These are phyloP conservation scores for Oncorhynchus nerka DNA, from an alignment of 2,113 vertebrate genomes.

Conservation along the genomic window DNA sequence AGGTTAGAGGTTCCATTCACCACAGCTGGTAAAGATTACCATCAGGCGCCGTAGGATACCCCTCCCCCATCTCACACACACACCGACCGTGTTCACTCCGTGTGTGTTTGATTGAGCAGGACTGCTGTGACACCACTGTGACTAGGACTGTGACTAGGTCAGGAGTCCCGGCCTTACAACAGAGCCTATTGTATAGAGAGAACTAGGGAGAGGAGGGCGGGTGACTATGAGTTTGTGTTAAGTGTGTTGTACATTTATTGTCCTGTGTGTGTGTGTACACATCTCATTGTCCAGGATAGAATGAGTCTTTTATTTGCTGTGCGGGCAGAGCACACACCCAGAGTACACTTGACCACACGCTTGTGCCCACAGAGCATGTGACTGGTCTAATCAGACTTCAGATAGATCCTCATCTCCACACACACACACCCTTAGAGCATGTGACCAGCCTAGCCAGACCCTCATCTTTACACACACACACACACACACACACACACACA, in stretches of 20 bases:
- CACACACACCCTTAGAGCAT: conserved; percentile 49
- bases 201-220: conserved; percentile 45
- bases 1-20: conserved; percentile 16
- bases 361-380: conserved; percentile 52
- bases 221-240: conserved; percentile 44
- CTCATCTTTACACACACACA: not conserved
- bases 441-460: conserved; percentile 46
- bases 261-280: conserved; percentile 50
- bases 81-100: not conserved
- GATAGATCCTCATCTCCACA: conserved; percentile 13
- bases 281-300: conserved; percentile 70
- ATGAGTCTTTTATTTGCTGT: conserved; percentile 68
- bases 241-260: conserved; percentile 37
- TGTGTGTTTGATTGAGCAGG: not conserved
- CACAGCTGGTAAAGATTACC: conserved; percentile 75
- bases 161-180: conserved; percentile 52
- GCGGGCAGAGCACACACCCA: conserved; percentile 36
- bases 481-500: not conserved
- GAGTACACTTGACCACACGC: conserved; percentile 11
- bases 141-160: conserved; percentile 54
- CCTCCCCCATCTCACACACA: not conserved
- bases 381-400: conserved; percentile 39
- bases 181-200: conserved; percentile 57
- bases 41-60: conserved; percentile 9
- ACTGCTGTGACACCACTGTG: conserved; percentile 33